Base-by-base conservation (phyloP, 2,113 vertebrate genomes). In the Muntiacus reevesi region DNA sequence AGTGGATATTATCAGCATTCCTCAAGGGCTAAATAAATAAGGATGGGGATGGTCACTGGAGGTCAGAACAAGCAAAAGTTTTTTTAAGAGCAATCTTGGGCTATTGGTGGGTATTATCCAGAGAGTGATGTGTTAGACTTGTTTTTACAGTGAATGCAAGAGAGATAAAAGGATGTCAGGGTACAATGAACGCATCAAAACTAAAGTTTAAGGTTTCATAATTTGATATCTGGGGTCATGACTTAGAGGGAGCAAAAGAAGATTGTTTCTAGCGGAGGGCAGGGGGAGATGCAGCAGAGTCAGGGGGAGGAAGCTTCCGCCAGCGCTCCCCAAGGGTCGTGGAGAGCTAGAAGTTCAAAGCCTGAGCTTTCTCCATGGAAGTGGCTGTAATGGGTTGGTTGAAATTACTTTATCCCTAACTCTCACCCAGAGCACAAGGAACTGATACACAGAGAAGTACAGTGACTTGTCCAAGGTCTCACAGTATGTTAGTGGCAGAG, bases 351-450 rank as follows among this genome's bases (percentile, higher is more conserved):
- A 8, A 30, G 59, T 57, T 71, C 59, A 71, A 67, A 17, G 36
- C 11, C 28, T n/a, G 60, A 71, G 60, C 67, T 82, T 94, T 60
- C 27, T 90, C 36, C 17, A 2, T 50, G 54, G 30, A 62, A 36
- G 12, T 86, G 81, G 54, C 8, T 2, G 36, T 55, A 36, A 27
- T 47, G 6, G 17, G 10, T 62, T 83, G 15, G 36, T 43, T 74
- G 94, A 62, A 74, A 87, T 95, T 47, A 85, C 54, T 94, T 74
- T 60, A 36, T 87, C 78, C 16, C 54, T 55, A 57, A 78, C 27
- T 87, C 12, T 55, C 45, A 82, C 17, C 55, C 30, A 62, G 55
- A 23, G 45, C 45, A 62, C 7, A 79, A 45, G 54, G 47, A 57
- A 83, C 11, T 47, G 50, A 83, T 50, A 83, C 21, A 27, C 36